Evolutionary conservation across 2,113 vertebrate genomes (phyloP).

Genomic region (Sphaerodactylus townsendi): DNA sequence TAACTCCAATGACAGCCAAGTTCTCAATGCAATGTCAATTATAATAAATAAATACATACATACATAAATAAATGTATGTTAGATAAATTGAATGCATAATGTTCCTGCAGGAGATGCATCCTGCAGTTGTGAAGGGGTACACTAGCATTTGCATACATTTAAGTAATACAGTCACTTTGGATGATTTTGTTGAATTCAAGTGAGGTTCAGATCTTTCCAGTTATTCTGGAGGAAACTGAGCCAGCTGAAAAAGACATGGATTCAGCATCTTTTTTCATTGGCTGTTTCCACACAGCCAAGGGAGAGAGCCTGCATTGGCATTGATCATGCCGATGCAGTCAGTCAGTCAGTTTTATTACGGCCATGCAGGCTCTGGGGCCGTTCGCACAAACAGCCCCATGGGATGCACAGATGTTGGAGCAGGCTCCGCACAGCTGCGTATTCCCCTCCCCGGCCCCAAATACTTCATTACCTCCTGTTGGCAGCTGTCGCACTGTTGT

Average conservation of each 20-base stretch:
- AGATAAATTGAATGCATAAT: accelerated
- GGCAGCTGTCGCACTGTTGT: no score
- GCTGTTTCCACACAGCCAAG: no score
- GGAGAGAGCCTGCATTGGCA: no score
- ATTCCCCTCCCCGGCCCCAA: no score
- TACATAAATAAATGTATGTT: no score
- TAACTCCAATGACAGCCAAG: neutral
- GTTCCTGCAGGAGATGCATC: neutral
- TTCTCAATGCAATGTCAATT: neutral
- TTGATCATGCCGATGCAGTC: no score
- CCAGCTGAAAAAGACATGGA: neutral
- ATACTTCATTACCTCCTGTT: no score
- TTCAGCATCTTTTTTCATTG: neutral
- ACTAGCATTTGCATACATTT: neutral
- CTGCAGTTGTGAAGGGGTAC: neutral
- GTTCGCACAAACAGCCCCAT: no score
- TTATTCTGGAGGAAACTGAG: neutral
- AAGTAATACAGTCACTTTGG: neutral
- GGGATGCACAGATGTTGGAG: no score
- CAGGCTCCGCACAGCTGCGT: no score
- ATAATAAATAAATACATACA: neutral
- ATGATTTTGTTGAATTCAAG: neutral
- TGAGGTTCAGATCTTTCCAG: neutral
- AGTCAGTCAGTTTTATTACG: no score
- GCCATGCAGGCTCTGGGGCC: no score